These are phyloP conservation scores for Anarsia innoxiella DNA, from an alignment of 2,888 invertebrate species.

Conservation along the genomic window DNA sequence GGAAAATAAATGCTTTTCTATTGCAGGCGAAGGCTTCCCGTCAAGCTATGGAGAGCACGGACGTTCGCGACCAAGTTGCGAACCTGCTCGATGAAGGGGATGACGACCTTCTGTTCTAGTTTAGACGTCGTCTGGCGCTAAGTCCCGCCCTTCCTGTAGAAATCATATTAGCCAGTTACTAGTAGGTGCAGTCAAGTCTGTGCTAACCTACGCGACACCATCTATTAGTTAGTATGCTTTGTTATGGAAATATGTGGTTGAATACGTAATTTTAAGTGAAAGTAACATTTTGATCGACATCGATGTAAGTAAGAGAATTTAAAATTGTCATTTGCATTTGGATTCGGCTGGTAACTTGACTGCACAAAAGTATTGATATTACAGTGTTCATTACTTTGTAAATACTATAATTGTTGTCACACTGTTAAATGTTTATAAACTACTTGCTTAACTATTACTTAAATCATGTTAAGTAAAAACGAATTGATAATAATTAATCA, in stretches of 20 bases:
- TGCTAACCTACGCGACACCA: constrained; percentile 10
- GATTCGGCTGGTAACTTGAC: too few species aligned
- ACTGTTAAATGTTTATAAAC: constrained; percentile 12
- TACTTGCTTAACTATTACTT: too few species aligned
- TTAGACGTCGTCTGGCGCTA: background rate
- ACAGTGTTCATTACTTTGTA: constrained; percentile 59
- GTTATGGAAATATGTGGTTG: background rate
- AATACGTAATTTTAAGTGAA: background rate
- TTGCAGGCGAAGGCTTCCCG: constrained; percentile 49
- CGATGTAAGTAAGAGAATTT: too few species aligned
- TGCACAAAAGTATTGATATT: constrained; percentile 51
- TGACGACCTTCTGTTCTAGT: constrained; percentile 92
- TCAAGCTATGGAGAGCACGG: constrained; percentile 31
- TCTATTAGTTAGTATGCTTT: constrained; percentile 8
- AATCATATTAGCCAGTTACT: constrained; percentile 11
- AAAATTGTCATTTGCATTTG: too few species aligned
- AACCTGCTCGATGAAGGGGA: constrained; percentile 92
- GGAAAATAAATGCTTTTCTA: constrained; percentile 13
- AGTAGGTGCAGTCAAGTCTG: constrained; percentile 21
- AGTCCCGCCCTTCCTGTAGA: constrained; percentile 5
- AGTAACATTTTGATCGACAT: too few species aligned
- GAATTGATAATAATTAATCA: too few species aligned
- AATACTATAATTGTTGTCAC: constrained; percentile 51
- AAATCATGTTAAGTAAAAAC: background rate
- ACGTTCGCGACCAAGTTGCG: constrained; percentile 61